Percentiles rank a stretch among this genome's conserved stretches.
Evolutionary conservation across 2,113 vertebrate species (phyloP).

Genomic region (Ptilonorhynchus violaceus): DNA sequence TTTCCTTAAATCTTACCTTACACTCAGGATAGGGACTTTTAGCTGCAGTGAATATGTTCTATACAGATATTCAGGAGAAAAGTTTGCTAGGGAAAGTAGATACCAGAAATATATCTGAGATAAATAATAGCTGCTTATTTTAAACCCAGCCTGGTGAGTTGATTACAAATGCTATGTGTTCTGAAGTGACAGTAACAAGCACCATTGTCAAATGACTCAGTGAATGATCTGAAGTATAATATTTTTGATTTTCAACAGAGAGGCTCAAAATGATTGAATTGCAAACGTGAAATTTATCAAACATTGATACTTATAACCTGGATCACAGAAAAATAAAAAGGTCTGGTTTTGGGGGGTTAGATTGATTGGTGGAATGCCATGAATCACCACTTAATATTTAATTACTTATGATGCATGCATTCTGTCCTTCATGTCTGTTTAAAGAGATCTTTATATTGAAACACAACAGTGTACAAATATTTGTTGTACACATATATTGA

Average conservation of each 20-base stretch:
- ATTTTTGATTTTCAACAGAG: background rate
- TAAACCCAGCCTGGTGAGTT: background rate
- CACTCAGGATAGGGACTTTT: background rate
- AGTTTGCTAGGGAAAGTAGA: background rate
- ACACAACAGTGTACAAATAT: background rate
- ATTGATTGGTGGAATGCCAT: background rate
- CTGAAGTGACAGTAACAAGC: background rate
- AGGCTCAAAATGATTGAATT: background rate
- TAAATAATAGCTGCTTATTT: background rate
- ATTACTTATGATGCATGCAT: background rate
- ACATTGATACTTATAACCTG: background rate
- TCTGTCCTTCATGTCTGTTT: background rate
- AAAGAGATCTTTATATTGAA: background rate
- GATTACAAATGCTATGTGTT: background rate
- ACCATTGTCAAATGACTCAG: background rate
- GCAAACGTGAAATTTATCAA: background rate
- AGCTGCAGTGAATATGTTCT: background rate
- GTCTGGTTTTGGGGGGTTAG: background rate
- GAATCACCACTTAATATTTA: background rate
- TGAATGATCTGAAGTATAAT: background rate
- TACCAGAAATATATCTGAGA: background rate
- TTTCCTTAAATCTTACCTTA: background rate
- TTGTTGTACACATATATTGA: background rate
- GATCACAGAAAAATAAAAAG: background rate
- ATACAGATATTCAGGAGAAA: background rate